Evolutionary conservation across 2,113 vertebrate species (phyloP).

Genomic region (Solea senegalensis): DNA sequence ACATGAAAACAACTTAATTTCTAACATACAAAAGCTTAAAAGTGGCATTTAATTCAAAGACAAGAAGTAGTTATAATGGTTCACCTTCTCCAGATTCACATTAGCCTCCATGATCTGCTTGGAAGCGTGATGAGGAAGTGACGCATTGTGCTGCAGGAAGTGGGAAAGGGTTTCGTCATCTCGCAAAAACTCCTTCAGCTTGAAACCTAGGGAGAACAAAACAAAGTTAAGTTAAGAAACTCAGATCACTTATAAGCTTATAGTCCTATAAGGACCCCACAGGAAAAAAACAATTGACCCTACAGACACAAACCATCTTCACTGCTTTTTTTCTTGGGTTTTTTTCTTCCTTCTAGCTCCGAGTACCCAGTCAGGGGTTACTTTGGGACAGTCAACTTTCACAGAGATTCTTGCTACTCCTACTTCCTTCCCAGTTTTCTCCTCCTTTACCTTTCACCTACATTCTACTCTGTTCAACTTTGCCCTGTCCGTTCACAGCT

Average conservation of each 20-base stretch:
- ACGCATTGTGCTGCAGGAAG: slow-evolving; percentile 88
- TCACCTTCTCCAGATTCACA: slow-evolving; percentile 90
- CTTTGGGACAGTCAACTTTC: slow-evolving; percentile 62
- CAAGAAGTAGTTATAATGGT: not conserved
- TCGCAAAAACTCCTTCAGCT: slow-evolving; percentile 90
- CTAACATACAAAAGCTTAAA: not conserved
- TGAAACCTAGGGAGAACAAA: slow-evolving; percentile 81
- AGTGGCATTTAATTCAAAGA: not conserved
- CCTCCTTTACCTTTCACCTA: not conserved
- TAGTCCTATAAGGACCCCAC: too few species aligned
- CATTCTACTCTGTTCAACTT: not conserved
- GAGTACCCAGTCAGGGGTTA: slow-evolving; percentile 52
- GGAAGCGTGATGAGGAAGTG: slow-evolving; percentile 83
- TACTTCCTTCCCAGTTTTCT: slow-evolving; percentile 1
- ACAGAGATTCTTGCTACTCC: slow-evolving; percentile 31
- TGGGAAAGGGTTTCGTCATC: slow-evolving; percentile 91
- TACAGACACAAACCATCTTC: too few species aligned
- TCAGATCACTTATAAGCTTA: too few species aligned
- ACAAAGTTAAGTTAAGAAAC: too few species aligned
- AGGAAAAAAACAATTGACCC: too few species aligned
- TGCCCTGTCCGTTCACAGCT: not conserved
- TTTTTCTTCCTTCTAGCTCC: not conserved
- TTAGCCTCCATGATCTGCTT: slow-evolving; percentile 86
- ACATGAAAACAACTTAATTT: not conserved
- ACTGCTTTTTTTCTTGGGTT: not conserved